Base-by-base conservation (phyloP, 2,888 invertebrate species). In the Diadromus collaris region DNA sequence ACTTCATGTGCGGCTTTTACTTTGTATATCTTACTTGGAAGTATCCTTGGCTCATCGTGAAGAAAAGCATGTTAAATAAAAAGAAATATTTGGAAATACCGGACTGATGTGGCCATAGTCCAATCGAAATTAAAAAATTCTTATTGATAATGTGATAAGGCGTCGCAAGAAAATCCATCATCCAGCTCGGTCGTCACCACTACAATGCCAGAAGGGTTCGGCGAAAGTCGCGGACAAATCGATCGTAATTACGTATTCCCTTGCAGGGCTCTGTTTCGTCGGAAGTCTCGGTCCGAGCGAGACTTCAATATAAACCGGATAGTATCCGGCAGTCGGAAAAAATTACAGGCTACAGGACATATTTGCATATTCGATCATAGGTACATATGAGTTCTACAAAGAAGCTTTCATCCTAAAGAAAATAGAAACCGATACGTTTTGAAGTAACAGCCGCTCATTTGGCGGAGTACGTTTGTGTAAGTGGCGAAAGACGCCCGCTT, bases 51-150 rank as follows among this genome's bases (percentile, higher is more conserved):
- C 67, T 60, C 3, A 56, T 10, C 32, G 84, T 78, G n/a, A 79
- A 65, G 13, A 83, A 82, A 16, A 85, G 68, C 29, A 81, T 76
- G 48, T 85, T 32, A 2, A 79, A 48, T 1, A 81, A 69, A 2
- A 84, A 58, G 0, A 83, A 32, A 65, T 80, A 67, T 51, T 81
- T 86, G 13, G 81, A 76, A 34, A 82, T 2, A 2, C 13, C 27
- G n/a, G 74, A 65, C 46, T 87, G 87, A 78, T 83, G 79, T 6
- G 87, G 87, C 87, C 87, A 87, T 13, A 82, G 78, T 1, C 86
- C 86, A 21, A 86, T 78, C 0, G 72, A 16, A 3, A n/a, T 69
- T 27, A 85, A 54, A 41, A 84, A 82, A 32, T 64, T 60, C 38
- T 73, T 79, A 61, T 82, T 83, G 27, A 84, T 76, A 21, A 34